Conservation (phyloP, 2,888 invertebrate genomes). For the Cheilosia scutellata region DNA sequence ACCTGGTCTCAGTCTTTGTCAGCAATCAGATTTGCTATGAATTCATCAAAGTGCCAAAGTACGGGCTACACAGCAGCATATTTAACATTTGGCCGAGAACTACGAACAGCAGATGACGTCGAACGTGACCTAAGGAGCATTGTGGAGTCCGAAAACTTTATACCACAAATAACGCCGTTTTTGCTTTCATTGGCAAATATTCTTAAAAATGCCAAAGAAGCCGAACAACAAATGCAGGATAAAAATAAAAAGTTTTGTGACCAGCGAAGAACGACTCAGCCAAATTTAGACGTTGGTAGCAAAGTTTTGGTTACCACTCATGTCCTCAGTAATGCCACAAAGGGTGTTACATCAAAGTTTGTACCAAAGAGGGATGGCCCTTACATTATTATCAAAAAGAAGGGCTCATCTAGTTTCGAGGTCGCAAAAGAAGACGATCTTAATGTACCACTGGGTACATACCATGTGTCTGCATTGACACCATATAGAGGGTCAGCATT, state of each 20-base stretch:
- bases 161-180: constrained; percentile 1
- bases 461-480: constrained; percentile 2
- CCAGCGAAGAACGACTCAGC: too few species aligned
- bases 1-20: constrained; percentile 3
- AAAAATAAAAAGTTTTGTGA: too few species aligned
- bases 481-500: background rate
- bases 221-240: too few species aligned
- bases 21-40: constrained; percentile 10
- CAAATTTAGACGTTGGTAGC: too few species aligned
- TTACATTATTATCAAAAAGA: background rate
- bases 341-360: too few species aligned
- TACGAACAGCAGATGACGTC: constrained; percentile 10
- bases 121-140: background rate
- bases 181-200: background rate
- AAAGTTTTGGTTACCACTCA: too few species aligned
- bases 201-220: too few species aligned
- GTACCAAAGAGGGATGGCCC: too few species aligned
- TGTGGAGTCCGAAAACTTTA: constrained; percentile 7
- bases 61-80: constrained; percentile 4
- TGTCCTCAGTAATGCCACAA: too few species aligned
- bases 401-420: background rate
- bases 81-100: constrained; percentile 12
- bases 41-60: background rate
- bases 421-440: background rate
- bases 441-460: background rate